Evolutionary conservation across 2,888 invertebrate species (phyloP), one percentile per base, ranked within the genome.

Genomic region (Dynastes maya): DNA sequence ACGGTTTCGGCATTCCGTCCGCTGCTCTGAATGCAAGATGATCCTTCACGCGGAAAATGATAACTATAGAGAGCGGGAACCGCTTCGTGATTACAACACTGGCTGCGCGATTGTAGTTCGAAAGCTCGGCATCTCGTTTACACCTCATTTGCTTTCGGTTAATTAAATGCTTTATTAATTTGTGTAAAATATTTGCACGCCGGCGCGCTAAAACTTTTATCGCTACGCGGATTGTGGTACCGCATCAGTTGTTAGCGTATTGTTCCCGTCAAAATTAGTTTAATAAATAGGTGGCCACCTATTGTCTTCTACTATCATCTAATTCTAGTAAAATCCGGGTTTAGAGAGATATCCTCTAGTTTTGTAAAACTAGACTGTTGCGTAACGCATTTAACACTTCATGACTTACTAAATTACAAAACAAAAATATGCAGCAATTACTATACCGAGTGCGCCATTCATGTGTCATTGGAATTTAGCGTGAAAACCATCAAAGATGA

Each of bases 41-140:
- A 58, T 76, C 77, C 37, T 71, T 81, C 80, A 77, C 78, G 74
- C 72, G 80, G 78, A 80, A 79, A 80, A 80, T 79, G 81, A 79
- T 81, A 72, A 79, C 77, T 79, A 76, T 67, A 37, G 63, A 53
- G 71, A 32, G 58, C 37, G 55, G 55, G 55, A 76, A 76, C 76
- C 65, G 67, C 53, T 37, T 27, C 45, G 11, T 32, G 65, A 65
- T 65, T 67, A 76, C 51, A 58, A 58, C 55, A n/a, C 53, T 37
- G 13, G 32, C 22, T 55, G 22, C 22, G 16, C 55, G 72, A 72
- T 72, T 72, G 67, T 76, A 65, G 76, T 58, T 65, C 29, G 16
- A 55, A 55, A 55, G 3, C 51, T 40, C 76, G 53, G 55, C 76
- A 76, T 76, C 76, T 76, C 53, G 55, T 76, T 76, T 49, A 76